Evolutionary conservation across 2,113 vertebrate species (phyloP).

Genomic region (Tyrannus savana): DNA sequence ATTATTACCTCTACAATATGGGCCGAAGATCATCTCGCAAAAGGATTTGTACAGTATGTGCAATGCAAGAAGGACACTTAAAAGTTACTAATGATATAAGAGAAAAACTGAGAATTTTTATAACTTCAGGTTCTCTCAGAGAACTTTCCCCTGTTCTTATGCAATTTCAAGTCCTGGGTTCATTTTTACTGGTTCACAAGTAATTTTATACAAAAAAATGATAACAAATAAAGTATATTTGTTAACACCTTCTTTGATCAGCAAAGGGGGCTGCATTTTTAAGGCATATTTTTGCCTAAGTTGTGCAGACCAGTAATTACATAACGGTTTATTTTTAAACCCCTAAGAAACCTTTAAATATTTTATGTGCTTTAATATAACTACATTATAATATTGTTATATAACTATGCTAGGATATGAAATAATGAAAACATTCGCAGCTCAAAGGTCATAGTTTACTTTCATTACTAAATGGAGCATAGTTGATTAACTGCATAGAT

Average conservation of each 20-base stretch:
- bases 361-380: neutral
- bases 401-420: neutral
- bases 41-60: neutral
- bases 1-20: neutral
- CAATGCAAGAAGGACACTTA: neutral
- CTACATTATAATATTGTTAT: neutral
- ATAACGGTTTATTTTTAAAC: neutral
- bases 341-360: neutral
- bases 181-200: neutral
- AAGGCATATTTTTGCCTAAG: neutral
- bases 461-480: conserved; percentile 7
- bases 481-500: conserved; percentile 20
- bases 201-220: neutral
- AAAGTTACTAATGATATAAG: neutral
- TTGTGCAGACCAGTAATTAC: neutral
- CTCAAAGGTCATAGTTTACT: neutral
- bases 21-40: neutral
- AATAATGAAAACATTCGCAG: neutral
- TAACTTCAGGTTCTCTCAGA: neutral
- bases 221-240: neutral
- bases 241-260: neutral
- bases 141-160: neutral
- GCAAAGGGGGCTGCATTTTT: neutral
- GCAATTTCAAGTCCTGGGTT: neutral
- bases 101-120: neutral